These are phyloP conservation scores for Gymnodraco acuticeps DNA, from an alignment of 2,797 vertebrate species.

Conservation along the genomic window DNA sequence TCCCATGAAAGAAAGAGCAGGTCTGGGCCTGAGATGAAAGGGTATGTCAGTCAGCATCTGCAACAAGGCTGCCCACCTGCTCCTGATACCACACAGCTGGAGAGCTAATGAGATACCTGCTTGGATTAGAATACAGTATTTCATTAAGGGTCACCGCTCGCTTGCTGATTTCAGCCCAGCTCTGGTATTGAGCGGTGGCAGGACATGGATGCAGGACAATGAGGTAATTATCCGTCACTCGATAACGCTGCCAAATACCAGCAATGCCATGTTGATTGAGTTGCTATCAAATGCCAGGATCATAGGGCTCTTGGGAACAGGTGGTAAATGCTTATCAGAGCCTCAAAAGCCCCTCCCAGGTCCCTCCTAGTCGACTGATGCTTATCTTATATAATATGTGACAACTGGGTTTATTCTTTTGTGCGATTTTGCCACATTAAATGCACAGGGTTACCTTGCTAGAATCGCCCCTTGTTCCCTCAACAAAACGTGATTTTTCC, in stretches of 20 bases:
- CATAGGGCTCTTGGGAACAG: conserved; percentile 58
- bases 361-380: conserved; percentile 16
- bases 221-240: conserved; percentile 74
- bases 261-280: conserved; percentile 65
- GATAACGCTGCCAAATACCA: conserved; percentile 71
- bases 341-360: not conserved
- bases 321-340: conserved; percentile 62
- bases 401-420: not conserved
- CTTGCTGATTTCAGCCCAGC: conserved; percentile 41
- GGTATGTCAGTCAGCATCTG: conserved; percentile 73
- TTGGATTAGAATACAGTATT: conserved; percentile 71
- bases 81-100: conserved; percentile 61
- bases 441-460: not conserved
- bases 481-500: no score
- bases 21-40: conserved; percentile 79
- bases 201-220: conserved; percentile 67
- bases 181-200: conserved; percentile 42
- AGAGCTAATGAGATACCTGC: conserved; percentile 73
- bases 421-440: not conserved
- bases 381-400: conserved; percentile 39
- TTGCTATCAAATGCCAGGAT: conserved; percentile 71
- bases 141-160: conserved; percentile 61
- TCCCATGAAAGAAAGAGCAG: conserved; percentile 55
- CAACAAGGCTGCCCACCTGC: conserved; percentile 75
- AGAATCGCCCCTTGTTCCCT: no score